Base-by-base conservation (phyloP, 2,113 vertebrate genomes). In the Bujurquina vittata region DNA sequence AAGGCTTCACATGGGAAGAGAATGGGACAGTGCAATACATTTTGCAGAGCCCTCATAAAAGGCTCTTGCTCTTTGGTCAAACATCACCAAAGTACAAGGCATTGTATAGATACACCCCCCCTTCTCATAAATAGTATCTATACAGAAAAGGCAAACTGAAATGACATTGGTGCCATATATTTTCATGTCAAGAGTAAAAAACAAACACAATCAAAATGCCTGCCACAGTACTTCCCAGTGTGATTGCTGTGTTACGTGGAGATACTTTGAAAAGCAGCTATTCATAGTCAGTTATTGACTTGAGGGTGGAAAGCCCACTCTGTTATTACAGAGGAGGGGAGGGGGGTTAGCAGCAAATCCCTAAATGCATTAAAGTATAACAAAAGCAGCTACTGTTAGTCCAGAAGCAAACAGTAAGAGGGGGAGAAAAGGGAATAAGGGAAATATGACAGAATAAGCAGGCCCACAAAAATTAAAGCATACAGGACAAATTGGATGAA, bases 21-120 rank as follows among this genome's bases (percentile, higher is more conserved):
- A 83, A 84, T 60, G 62, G 82, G 88, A 89, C 85, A 89, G 89
- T 94, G 91, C 90, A 92, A 92, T 46, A 91, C 84, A 80, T 77
- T 86, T 89, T 89, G 89, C 90, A 87, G 88, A 92, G 86, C 84
- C 90, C 89, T 81, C 0, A 7, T 72, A 61, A 89, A 85, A 92
- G 88, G 88, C 89, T 92, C 86, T 86, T 92, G 91, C 80, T 94
- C 93, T 94, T 94, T 94, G 93, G 89, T 91, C 84, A 89, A 88
- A 84, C 43, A 37, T 92, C 88, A 93, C 87, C 90, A 91, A 92
- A 91, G 88, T 89, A 92, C 90, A 93, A 93, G 91, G 91, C 92
- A 88, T 87, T 76, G 89, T 86, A 85, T 78, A 93, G 82, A 87
- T 75, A 89, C 82, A 37, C 35, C 35, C 35, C 31, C 22, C 31